Evolutionary conservation across 2,888 invertebrate species (phyloP), one percentile per base, ranked within the genome.

Genomic region (Eupithecia exiguata): DNA sequence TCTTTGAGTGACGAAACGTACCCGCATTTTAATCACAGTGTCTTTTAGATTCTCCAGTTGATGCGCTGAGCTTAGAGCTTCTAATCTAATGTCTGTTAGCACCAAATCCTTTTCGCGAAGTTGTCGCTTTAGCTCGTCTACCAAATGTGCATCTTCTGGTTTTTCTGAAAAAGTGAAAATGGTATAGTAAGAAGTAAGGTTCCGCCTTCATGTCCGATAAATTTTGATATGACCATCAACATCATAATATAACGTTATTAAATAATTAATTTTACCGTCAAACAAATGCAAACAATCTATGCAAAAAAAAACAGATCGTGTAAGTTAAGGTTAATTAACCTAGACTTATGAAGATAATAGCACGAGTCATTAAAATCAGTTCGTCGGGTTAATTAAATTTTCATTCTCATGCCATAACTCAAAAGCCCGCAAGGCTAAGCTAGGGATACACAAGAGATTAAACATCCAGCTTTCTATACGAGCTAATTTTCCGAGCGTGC

Each of bases 41-140:
- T 99, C 99, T 89, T 98, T 97, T 30, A 99, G 95, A 82, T 98
- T 98, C 90, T 99, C 99, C 72, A 99, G 95, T 90, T 99, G 99
- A 91, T 99, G 99, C 5, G 99, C 99, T 0, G 99, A 99, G 82
- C 98, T 98, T 46, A 99, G 94, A 10, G 99, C 99, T 91, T 99
- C 99, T 78, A 99, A 95, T 78, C 99, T 95, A 76, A 99, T 99
- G 89, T 99, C 99, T 3, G 99, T 99, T 79, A 99, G 95, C 76
- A 98, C 98, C 87, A 98, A 96, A 91, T 99, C 99, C 90, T 99
- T 99, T 87, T 99, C 99, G 53, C 99, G 95, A 69, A 99, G 95
- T 88, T 99, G 98, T 86, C 98, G 97, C 89, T 98, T 98, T 82
- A 99, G 93, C 82, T 98, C 98, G 83, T 97, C 97, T 7, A 96